Evolutionary conservation across 2,888 invertebrate genomes (phyloP), one percentile per base, ranked within the genome.

Genomic region (Drosophila anomelani): DNA sequence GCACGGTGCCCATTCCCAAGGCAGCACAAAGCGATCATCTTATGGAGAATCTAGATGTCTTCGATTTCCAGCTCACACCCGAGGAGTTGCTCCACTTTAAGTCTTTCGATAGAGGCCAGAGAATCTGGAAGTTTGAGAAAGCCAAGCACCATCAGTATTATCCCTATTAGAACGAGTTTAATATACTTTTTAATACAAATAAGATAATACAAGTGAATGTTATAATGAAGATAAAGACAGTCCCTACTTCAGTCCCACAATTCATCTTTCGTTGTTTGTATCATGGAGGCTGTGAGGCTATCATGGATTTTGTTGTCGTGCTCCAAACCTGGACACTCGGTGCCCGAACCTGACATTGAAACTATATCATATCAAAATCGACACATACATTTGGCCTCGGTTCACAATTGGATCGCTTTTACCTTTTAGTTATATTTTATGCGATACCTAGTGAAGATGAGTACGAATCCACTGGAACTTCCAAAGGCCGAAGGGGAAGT

Each of bases 1-100:
- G 93, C 20, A 88, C 93, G 0, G 92, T 94, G 36, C 94, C 94
- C 0, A 94, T 94, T 68, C 94, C 94, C 1, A 94, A 94, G 87
- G 94, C 94, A 0, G 92, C 93, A 0, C 94, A 94, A 46, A 39
- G 67, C 0, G 79, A 86, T 1, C 93, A 94, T 43, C 91, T 94
- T 7, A 79, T 89, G 49, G 91, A 93, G 75, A 94, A 95, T 83
- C 93, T 94, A 13, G 82, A 94, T 47, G 86, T 95, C 1, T 95
- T 94, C 67, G 94, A 94, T 90, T 94, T 94, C 86, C 79, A 92
- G 53, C 86, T 95, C 3, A 91, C 91, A 1, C 79, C 91, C 1
- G 93, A 93, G 32, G 94, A 95, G 62, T 88, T 94, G 4, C 71
- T 82, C 0, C 79, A 90, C 3, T 92, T 94, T 44, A 93, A 93